Evolutionary conservation across 2,113 vertebrate species (phyloP).

Genomic region (Mobula hypostoma): DNA sequence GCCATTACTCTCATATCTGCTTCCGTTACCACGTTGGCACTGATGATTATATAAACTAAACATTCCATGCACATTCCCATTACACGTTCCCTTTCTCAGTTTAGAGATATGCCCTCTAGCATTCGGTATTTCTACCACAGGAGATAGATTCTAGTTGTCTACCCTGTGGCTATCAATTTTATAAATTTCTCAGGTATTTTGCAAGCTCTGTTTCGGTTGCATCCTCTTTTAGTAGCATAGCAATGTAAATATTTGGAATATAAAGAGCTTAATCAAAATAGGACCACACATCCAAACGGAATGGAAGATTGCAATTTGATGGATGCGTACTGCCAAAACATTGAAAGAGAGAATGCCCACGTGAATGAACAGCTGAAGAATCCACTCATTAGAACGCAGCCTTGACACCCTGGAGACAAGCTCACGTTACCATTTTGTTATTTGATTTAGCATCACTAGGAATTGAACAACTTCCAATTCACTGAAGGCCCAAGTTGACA

Average conservation of each 20-base stretch:
- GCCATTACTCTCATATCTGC: too few relatives aligned
- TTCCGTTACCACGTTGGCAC: too few relatives aligned
- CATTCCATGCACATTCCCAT: too few relatives aligned
- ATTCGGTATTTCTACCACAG: too few relatives aligned
- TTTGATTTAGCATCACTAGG: neutral
- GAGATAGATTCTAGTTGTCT: too few relatives aligned
- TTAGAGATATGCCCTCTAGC: too few relatives aligned
- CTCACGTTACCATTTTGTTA: slow-evolving; percentile 13
- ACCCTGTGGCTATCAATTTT: too few relatives aligned
- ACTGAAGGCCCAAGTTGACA: slow-evolving; percentile 11
- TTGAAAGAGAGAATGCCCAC: neutral
- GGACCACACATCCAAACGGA: neutral
- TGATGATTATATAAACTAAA: too few relatives aligned
- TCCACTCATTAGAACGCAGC: neutral
- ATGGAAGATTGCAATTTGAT: neutral
- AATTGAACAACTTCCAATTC: neutral
- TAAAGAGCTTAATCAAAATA: neutral
- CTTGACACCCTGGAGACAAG: neutral
- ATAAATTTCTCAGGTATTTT: too few relatives aligned
- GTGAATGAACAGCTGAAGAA: slow-evolving; percentile 6
- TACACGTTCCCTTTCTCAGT: too few relatives aligned
- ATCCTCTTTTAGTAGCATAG: neutral
- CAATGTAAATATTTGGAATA: neutral
- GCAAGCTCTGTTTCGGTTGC: neutral
- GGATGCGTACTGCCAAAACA: neutral